phyloP scores from a whole-genome alignment of 2,113 vertebrate species.

The Ictidomys tridecemlineatus region DNA sequence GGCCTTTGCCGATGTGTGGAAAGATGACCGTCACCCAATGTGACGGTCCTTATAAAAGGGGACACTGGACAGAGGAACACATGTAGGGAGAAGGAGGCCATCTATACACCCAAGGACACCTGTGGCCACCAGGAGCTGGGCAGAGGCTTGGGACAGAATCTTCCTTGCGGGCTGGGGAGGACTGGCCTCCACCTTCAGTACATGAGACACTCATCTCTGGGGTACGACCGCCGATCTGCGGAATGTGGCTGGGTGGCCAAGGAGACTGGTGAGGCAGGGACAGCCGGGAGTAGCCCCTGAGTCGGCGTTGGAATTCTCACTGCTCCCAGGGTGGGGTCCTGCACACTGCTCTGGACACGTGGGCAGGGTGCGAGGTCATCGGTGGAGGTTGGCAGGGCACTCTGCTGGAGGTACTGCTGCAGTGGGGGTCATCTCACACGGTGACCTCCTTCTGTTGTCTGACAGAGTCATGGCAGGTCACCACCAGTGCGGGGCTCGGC shows the following conservation, averaged over 20 bases:
- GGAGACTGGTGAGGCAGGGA: not conserved
- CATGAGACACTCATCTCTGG: rapidly evolving
- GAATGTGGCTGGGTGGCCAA: not conserved
- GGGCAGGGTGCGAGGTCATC: rapidly evolving
- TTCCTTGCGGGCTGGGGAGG: rapidly evolving
- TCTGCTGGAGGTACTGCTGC: not conserved
- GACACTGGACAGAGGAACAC: not conserved
- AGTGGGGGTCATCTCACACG: too few species aligned
- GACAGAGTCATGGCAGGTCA: too few species aligned
- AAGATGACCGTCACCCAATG: not conserved
- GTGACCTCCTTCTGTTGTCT: not conserved
- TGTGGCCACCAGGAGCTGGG: too few species aligned
- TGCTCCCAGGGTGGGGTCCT: not conserved
- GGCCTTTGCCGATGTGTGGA: not conserved
- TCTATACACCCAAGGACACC: not conserved
- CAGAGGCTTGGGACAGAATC: not conserved
- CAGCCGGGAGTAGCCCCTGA: too few species aligned
- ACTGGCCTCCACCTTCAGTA: too few species aligned
- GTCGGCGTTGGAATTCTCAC: rapidly evolving
- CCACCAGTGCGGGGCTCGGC: too few species aligned
- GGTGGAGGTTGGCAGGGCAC: rapidly evolving
- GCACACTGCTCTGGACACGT: rapidly evolving
- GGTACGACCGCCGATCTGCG: rapidly evolving
- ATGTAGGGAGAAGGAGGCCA: rapidly evolving
- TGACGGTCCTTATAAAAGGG: too few species aligned